These are phyloP conservation scores for Capitulum mitella DNA, from an alignment of 2,888 invertebrate species.

Conservation along the genomic window DNA sequence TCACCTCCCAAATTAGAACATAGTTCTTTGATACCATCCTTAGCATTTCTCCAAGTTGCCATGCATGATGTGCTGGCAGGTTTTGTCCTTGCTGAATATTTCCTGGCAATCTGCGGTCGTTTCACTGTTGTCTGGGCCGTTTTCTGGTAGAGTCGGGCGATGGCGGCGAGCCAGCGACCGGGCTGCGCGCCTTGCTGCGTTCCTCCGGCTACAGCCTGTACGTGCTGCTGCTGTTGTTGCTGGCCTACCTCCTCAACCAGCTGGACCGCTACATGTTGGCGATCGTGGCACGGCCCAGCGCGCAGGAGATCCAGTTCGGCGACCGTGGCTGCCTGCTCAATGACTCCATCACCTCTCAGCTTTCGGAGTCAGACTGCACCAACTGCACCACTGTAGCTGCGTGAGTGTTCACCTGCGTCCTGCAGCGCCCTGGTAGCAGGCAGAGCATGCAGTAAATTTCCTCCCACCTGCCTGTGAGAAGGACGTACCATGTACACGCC, in stretches of 20 bases:
- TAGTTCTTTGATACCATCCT: not conserved
- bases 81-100: too few species aligned
- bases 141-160: not conserved
- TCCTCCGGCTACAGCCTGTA: slow-evolving; percentile 24
- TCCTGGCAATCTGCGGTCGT: too few species aligned
- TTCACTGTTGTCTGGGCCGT: too few species aligned
- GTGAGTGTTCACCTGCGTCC: slow-evolving; percentile 25
- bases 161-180: not conserved
- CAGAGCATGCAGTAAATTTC: too few species aligned
- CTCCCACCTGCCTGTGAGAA: too few species aligned
- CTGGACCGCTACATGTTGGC: slow-evolving; percentile 82
- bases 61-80: not conserved
- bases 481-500: too few species aligned
- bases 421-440: too few species aligned
- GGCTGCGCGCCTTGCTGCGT: not conserved
- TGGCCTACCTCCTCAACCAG: slow-evolving; percentile 79
- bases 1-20: not conserved
- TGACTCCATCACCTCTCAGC: slow-evolving; percentile 29
- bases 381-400: slow-evolving; percentile 12
- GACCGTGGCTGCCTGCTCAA: slow-evolving; percentile 77
- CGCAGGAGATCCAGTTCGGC: slow-evolving; percentile 75
- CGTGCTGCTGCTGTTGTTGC: slow-evolving; percentile 60
- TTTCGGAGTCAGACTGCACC: slow-evolving; percentile 25
- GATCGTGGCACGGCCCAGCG: slow-evolving; percentile 72
- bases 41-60: not conserved